Evolutionary conservation across 2,888 invertebrate species (phyloP).

Genomic region (Trichogramma evanescens): DNA sequence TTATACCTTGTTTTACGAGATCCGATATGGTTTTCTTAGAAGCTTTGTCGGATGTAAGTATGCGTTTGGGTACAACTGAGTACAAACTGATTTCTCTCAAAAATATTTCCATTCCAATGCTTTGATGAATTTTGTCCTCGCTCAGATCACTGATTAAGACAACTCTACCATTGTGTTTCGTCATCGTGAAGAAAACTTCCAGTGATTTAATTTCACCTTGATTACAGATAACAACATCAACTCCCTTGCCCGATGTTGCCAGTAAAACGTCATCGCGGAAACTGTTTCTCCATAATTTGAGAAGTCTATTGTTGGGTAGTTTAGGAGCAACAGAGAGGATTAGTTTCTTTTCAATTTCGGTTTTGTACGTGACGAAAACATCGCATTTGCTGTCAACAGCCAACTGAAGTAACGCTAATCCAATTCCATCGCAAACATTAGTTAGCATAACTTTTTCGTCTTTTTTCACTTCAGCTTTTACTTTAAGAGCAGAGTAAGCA

Average conservation of each 20-base stretch:
- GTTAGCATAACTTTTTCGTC: conserved; percentile 47
- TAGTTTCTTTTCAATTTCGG: conserved; percentile 51
- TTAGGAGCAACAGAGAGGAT: conserved; percentile 51
- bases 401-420: conserved; percentile 61
- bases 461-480: conserved; percentile 50
- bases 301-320: conserved; percentile 60
- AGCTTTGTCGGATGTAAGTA: conserved; percentile 46
- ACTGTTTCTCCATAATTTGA: conserved; percentile 73
- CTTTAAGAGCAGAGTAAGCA: conserved; percentile 54
- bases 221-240: conserved; percentile 59
- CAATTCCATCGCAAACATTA: conserved; percentile 54
- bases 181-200: conserved; percentile 53
- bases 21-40: conserved; percentile 53
- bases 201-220: conserved; percentile 72
- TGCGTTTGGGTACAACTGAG: conserved; percentile 39
- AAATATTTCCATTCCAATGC: conserved; percentile 38
- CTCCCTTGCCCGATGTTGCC: conserved; percentile 50
- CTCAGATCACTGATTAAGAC: conserved; percentile 49
- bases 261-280: conserved; percentile 77
- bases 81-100: conserved; percentile 35
- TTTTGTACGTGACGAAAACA: conserved; percentile 57
- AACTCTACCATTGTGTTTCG: conserved; percentile 46
- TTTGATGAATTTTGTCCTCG: conserved; percentile 46
- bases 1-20: conserved; percentile 58
- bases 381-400: conserved; percentile 54